Evolutionary conservation across 2,888 invertebrate species (phyloP).

Genomic region (Ectropis crepuscularia): DNA sequence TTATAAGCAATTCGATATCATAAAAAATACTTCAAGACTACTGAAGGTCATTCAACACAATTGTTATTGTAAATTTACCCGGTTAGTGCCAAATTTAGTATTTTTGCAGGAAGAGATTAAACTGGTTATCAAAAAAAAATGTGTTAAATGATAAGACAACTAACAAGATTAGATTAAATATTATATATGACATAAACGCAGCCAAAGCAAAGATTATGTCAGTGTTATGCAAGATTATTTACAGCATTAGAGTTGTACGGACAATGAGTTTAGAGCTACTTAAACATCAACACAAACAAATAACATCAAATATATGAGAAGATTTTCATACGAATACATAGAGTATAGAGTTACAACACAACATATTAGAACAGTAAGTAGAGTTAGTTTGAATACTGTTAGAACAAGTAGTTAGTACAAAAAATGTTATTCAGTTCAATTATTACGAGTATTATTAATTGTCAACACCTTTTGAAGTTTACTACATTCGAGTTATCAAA

Average conservation of each 20-base stretch:
- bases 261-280: conserved; percentile 20
- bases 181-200: conserved; percentile 40
- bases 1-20: background rate
- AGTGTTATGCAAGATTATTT: conserved; percentile 41
- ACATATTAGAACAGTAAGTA: background rate
- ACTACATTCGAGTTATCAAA: conserved; percentile 4
- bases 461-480: background rate
- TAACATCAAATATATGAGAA: conserved; percentile 11
- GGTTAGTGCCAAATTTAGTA: conserved; percentile 13
- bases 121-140: conserved; percentile 35
- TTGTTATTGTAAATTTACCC: conserved; percentile 12
- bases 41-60: background rate
- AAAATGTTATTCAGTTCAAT: too few relatives aligned
- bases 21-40: background rate
- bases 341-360: conserved; percentile 7
- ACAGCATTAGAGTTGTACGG: conserved; percentile 22
- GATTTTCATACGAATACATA: background rate
- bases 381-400: background rate
- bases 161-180: conserved; percentile 35
- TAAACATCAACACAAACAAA: conserved; percentile 28
- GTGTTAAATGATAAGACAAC: conserved; percentile 34
- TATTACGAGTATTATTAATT: conserved; percentile 3
- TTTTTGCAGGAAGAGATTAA: conserved; percentile 33
- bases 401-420: background rate
- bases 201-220: conserved; percentile 37